Evolutionary conservation across 2,797 vertebrate species (phyloP).

Genomic region (Mormyrus hasselquistii): DNA sequence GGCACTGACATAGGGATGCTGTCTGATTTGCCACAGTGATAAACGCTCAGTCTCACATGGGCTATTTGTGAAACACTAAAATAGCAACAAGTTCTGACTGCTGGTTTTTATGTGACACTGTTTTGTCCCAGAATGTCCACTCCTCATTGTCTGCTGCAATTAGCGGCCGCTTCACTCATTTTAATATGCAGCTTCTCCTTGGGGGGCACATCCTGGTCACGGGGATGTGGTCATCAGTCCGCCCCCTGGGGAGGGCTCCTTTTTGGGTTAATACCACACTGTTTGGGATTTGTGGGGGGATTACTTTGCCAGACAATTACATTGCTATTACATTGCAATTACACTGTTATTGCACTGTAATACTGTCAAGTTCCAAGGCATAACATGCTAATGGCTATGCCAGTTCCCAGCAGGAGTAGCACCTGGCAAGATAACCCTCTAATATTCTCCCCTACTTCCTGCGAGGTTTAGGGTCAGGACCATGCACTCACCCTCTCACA

Average conservation of each 20-base stretch:
- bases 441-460: background rate
- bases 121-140: conserved; percentile 51
- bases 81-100: conserved; percentile 60
- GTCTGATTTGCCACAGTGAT: conserved; percentile 63
- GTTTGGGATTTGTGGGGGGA: background rate
- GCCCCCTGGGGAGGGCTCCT: background rate
- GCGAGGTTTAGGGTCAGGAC: background rate
- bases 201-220: background rate
- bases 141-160: conserved; percentile 46
- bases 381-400: background rate
- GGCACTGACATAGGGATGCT: conserved; percentile 60
- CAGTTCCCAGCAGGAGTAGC: conserved; percentile 3
- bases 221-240: background rate
- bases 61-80: conserved; percentile 55
- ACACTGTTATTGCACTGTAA: background rate
- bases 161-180: conserved; percentile 44
- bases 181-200: conserved; percentile 30
- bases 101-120: conserved; percentile 62
- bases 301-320: background rate
- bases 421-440: background rate
- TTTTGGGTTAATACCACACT: background rate
- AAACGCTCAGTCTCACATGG: conserved; percentile 52
- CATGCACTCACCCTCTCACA: background rate
- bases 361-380: background rate
- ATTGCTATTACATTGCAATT: background rate